Percentiles rank a stretch among this genome's conserved stretches.
These are phyloP conservation scores for Punctoribates punctum DNA, from an alignment of 2,888 invertebrate species.

Conservation along the genomic window DNA sequence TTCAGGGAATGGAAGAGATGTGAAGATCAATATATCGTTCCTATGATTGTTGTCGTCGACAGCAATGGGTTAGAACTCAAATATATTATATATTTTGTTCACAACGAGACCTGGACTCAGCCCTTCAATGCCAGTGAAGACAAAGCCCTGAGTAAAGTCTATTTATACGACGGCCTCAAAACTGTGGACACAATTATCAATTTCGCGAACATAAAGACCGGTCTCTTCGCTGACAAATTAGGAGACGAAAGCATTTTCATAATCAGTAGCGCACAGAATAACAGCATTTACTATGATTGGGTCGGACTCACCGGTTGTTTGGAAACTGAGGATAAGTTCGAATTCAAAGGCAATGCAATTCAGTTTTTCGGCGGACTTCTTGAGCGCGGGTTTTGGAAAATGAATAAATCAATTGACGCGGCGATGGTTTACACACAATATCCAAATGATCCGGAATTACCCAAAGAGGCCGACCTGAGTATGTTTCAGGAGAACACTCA, in stretches of 20 bases:
- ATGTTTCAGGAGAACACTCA: conserved; percentile 5
- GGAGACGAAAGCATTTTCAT: neutral
- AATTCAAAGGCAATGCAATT: neutral
- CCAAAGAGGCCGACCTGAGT: neutral
- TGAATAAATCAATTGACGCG: conserved; percentile 1
- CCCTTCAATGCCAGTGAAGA: neutral
- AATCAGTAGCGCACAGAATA: neutral
- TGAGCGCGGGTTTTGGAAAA: neutral
- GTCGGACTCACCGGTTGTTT: neutral
- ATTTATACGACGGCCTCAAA: neutral
- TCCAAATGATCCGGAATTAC: no score
- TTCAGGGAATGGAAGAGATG: neutral
- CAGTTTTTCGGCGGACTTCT: neutral
- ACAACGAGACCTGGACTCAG: neutral
- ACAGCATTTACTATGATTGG: neutral
- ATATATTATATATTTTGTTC: neutral
- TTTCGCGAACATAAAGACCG: conserved; percentile 5
- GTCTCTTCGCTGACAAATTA: neutral
- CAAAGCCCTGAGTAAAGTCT: neutral
- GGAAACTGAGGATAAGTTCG: no score
- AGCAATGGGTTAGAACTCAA: neutral
- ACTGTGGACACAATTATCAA: conserved; percentile 15
- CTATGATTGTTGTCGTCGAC: conserved; percentile 11
- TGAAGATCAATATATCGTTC: neutral
- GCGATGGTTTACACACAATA: conserved; percentile 17